Percentiles rank a stretch among this genome's conserved stretches.
phyloP scores from a whole-genome alignment of 1,140 invertebrate species.

The Aphidius gifuensis region DNA sequence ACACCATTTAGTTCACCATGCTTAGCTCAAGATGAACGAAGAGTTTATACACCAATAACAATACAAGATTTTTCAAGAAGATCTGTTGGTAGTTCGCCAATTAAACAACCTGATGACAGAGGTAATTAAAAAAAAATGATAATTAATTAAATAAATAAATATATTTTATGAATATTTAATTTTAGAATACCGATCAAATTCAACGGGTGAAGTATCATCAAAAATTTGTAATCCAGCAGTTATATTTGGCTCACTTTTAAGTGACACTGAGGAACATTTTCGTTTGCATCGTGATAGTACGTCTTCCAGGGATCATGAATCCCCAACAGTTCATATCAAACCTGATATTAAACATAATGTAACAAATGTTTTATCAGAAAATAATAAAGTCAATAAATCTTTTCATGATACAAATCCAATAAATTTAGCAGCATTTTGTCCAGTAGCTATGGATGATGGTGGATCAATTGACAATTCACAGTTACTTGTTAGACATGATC shows the following conservation, averaged over 20 bases:
- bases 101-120: conserved; percentile 48
- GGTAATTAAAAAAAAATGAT: conserved; percentile 38
- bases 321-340: conserved; percentile 26
- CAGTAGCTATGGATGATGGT: conserved; percentile 20
- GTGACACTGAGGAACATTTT: conserved; percentile 60
- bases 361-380: conserved; percentile 26
- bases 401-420: conserved; percentile 4
- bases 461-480: conserved; percentile 37
- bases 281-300: conserved; percentile 53
- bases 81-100: conserved; percentile 72
- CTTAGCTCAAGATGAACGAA: conserved; percentile 55
- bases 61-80: conserved; percentile 77
- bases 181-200: conserved; percentile 60
- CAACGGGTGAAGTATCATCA: conserved; percentile 57
- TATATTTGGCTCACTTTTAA: conserved; percentile 55
- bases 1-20: conserved; percentile 39
- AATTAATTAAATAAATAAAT: background rate
- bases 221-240: conserved; percentile 48
- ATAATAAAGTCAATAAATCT: conserved; percentile 21
- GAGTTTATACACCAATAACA: conserved; percentile 79
- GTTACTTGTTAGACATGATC: conserved; percentile 39
- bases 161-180: conserved; percentile 27
- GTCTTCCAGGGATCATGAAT: conserved; percentile 31
- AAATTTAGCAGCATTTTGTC: conserved; percentile 7
- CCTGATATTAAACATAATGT: conserved; percentile 33